These are phyloP conservation scores for Lagopus muta DNA, from an alignment of 2,113 vertebrate genomes.

Conservation along the genomic window DNA sequence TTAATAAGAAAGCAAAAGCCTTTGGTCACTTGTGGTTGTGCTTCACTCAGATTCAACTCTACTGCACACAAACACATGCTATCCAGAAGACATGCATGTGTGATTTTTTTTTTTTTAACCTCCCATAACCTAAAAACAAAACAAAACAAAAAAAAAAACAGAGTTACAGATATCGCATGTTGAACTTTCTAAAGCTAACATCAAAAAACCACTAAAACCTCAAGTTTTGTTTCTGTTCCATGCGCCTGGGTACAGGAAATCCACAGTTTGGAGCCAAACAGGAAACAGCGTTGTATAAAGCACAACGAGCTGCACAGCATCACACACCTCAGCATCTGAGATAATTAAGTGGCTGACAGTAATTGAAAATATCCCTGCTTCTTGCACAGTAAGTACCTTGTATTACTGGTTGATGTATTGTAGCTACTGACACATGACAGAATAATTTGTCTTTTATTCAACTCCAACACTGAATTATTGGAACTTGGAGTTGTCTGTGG, in stretches of 20 bases:
- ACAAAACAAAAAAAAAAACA: too few relatives aligned
- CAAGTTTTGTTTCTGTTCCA: background rate
- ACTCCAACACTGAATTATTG: constrained; percentile 36
- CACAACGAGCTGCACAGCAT: accelerated
- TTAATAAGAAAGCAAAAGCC: background rate
- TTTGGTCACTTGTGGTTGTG: accelerated
- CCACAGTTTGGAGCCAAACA: background rate
- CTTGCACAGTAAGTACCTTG: constrained; percentile 24
- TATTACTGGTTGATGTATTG: background rate
- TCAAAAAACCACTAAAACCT: background rate
- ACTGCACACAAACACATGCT: accelerated
- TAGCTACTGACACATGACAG: constrained; percentile 32
- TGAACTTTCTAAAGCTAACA: background rate
- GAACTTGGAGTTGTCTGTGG: constrained; percentile 33
- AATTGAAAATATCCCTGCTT: background rate
- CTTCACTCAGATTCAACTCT: background rate
- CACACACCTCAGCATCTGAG: background rate
- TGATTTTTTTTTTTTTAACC: background rate
- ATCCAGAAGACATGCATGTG: background rate
- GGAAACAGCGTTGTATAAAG: background rate
- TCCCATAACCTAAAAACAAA: too few relatives aligned
- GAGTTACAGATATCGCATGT: too few relatives aligned
- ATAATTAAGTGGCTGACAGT: constrained; percentile 22
- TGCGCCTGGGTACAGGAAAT: background rate
- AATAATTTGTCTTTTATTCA: constrained; percentile 53